phyloP scores from a whole-genome alignment of 2,797 vertebrate species.

The Phataginus tricuspis region DNA sequence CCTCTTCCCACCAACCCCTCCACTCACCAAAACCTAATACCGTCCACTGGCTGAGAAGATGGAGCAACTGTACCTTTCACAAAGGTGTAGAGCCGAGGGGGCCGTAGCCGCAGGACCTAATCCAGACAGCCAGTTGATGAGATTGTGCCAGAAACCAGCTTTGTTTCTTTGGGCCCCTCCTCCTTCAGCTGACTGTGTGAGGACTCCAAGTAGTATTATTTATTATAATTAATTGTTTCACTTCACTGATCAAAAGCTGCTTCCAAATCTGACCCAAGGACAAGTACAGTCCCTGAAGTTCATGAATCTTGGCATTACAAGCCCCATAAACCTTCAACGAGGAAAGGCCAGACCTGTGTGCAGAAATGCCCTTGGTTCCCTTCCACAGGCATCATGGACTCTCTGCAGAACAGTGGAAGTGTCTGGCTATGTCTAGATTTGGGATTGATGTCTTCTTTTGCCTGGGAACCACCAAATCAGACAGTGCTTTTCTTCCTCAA shows the following conservation, averaged over 20 bases:
- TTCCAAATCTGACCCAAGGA: slow-evolving; percentile 82
- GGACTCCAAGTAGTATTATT: slow-evolving; percentile 73
- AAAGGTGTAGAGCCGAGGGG: not conserved
- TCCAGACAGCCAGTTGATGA: slow-evolving; percentile 1
- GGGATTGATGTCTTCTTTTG: slow-evolving; percentile 35
- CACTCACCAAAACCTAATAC: not conserved
- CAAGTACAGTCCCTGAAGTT: slow-evolving; percentile 80
- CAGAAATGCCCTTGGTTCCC: slow-evolving; percentile 74
- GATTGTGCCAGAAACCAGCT: slow-evolving; percentile 56
- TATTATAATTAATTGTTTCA: slow-evolving; percentile 86
- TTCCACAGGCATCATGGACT: slow-evolving; percentile 72
- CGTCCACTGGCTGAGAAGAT: not conserved
- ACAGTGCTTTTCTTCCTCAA: slow-evolving; percentile 58
- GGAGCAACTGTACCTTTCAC: not conserved
- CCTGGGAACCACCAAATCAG: slow-evolving; percentile 40
- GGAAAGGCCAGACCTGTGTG: slow-evolving; percentile 72
- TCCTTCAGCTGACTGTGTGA: slow-evolving; percentile 27
- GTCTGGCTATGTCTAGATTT: slow-evolving; percentile 10
- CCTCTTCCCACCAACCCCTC: slow-evolving; percentile 34
- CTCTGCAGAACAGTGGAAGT: not conserved
- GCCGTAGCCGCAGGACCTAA: not conserved
- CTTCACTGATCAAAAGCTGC: slow-evolving; percentile 82
- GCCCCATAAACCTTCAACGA: slow-evolving; percentile 87
- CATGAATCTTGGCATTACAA: slow-evolving; percentile 85
- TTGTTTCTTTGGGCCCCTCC: slow-evolving; percentile 50